These are phyloP conservation scores for Sabellastarte sp. DNA, from an alignment of 2,888 invertebrate species.

Conservation along the genomic window DNA sequence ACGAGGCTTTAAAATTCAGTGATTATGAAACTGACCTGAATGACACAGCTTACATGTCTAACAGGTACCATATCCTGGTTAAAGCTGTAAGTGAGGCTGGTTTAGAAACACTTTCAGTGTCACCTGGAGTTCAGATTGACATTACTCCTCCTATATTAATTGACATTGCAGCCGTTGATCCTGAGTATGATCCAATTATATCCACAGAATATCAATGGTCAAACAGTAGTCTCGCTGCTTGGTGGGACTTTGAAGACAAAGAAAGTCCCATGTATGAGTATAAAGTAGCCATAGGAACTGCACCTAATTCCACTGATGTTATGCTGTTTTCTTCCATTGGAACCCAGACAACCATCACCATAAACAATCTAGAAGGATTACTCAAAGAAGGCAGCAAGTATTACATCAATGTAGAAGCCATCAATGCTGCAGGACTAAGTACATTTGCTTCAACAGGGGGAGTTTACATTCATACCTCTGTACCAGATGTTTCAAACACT, in stretches of 20 bases:
- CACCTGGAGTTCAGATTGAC: background rate
- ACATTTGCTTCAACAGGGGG: background rate
- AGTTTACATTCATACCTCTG: background rate
- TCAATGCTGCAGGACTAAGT: background rate
- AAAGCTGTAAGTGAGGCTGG: background rate
- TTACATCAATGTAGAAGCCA: background rate
- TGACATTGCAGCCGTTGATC: background rate
- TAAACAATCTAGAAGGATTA: background rate
- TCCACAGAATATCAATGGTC: background rate
- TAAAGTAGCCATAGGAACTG: background rate
- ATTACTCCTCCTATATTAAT: background rate
- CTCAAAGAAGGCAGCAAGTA: background rate
- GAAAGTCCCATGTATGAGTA: background rate
- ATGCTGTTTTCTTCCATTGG: background rate
- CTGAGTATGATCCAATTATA: background rate
- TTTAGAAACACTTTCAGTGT: background rate
- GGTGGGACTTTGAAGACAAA: background rate
- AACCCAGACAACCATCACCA: background rate
- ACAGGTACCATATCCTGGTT: background rate
- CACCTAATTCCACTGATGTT: background rate
- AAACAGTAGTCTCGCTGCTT: background rate
- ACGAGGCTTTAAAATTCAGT: background rate
- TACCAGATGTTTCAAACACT: background rate
- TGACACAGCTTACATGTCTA: background rate
- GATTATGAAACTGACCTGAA: background rate